These are phyloP conservation scores for Actias luna DNA, from an alignment of 2,888 invertebrate species.

Conservation along the genomic window DNA sequence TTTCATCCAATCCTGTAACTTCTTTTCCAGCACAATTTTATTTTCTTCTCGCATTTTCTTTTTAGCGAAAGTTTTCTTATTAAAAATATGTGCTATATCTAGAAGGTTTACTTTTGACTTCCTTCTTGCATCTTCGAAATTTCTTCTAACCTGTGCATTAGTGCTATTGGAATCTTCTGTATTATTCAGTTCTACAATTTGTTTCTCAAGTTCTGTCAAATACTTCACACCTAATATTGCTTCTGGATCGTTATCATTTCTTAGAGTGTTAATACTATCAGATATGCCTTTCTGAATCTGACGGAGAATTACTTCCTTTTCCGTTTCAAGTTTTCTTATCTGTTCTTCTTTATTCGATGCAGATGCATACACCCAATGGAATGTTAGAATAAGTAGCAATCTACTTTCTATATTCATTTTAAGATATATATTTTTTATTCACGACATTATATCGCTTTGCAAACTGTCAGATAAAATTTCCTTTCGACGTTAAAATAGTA, in stretches of 20 bases:
- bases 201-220: slow-evolving; percentile 42
- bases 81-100: slow-evolving; percentile 27
- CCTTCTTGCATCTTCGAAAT: slow-evolving; percentile 19
- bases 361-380: background rate
- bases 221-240: slow-evolving; percentile 37
- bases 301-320: slow-evolving; percentile 39
- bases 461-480: background rate
- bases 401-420: background rate
- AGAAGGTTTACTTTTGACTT: slow-evolving; percentile 13
- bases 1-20: slow-evolving; percentile 43
- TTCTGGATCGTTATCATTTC: slow-evolving; percentile 43
- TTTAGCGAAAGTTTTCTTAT: slow-evolving; percentile 16
- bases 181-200: slow-evolving; percentile 37
- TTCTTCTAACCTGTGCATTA: slow-evolving; percentile 12
- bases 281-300: slow-evolving; percentile 51
- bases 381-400: slow-evolving; percentile 3
- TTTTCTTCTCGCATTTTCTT: slow-evolving; percentile 22
- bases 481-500: background rate
- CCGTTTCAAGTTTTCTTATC: slow-evolving; percentile 39
- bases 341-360: slow-evolving; percentile 25
- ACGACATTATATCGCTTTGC: background rate
- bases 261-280: slow-evolving; percentile 39
- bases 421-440: background rate
- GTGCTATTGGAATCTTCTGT: slow-evolving; percentile 20
- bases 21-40: slow-evolving; percentile 32